Conservation (phyloP, 2,113 vertebrate species). For the Clinocottus analis region DNA sequence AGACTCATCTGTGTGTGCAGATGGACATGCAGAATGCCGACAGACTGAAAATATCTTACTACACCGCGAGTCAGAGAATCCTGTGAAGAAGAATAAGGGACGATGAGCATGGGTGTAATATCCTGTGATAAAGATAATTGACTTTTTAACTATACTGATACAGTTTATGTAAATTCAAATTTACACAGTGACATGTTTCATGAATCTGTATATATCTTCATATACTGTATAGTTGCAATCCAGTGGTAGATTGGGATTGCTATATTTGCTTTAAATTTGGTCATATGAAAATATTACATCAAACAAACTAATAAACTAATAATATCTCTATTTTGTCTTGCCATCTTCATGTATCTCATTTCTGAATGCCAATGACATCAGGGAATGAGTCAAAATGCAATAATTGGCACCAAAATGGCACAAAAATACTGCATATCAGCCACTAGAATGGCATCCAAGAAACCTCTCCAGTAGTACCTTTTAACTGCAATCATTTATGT, state of each 20-base stretch:
- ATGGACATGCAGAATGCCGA: slow-evolving; percentile 64
- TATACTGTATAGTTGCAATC: background rate
- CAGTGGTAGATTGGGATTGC: background rate
- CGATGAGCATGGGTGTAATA: slow-evolving; percentile 10
- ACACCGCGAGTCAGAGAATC: slow-evolving; percentile 55
- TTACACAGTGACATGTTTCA: background rate
- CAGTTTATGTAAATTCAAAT: background rate
- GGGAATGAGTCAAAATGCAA: background rate
- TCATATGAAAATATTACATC: slow-evolving; percentile 5
- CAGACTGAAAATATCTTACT: slow-evolving; percentile 52
- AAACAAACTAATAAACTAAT: no score
- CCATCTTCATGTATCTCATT: background rate
- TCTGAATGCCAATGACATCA: background rate
- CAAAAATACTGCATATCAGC: background rate
- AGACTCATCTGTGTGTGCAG: slow-evolving; percentile 61
- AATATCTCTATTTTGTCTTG: background rate
- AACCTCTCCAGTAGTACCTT: background rate
- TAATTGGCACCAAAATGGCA: background rate
- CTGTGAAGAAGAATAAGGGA: slow-evolving; percentile 18
- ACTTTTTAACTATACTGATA: background rate
- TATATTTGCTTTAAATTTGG: slow-evolving; percentile 20
- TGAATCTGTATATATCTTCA: background rate
- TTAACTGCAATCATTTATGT: background rate
- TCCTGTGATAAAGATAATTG: background rate
- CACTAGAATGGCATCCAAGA: background rate